Evolutionary conservation across 2,113 vertebrate species (phyloP).

Genomic region (Mionectes macconnelli): DNA sequence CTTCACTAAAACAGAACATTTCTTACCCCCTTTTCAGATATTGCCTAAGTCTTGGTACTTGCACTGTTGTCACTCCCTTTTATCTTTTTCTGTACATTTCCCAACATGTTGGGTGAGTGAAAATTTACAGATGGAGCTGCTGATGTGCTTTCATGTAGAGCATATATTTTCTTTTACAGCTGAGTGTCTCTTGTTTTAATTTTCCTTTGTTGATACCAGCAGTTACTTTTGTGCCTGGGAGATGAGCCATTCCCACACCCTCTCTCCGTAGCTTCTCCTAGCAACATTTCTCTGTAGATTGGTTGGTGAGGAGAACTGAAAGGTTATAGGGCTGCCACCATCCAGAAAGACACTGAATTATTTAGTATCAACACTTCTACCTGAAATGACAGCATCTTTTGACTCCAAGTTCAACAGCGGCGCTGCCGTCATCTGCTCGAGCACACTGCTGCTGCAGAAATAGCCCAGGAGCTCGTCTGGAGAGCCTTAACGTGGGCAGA

Average conservation of each 20-base stretch:
- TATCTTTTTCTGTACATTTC: slow-evolving; percentile 32
- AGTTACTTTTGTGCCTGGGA: slow-evolving; percentile 20
- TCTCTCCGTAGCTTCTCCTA: slow-evolving; percentile 13
- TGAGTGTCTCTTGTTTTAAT: slow-evolving; percentile 16
- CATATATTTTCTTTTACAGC: slow-evolving; percentile 37
- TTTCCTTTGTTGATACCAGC: slow-evolving; percentile 21
- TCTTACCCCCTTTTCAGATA: slow-evolving; percentile 24
- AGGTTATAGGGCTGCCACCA: background rate
- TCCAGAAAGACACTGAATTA: slow-evolving; percentile 42
- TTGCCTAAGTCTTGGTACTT: background rate
- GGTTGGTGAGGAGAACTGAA: slow-evolving; percentile 10
- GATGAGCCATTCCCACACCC: background rate
- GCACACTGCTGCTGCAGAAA: background rate
- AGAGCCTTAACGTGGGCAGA: background rate
- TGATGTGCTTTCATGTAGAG: slow-evolving; percentile 42
- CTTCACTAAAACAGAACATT: slow-evolving; percentile 34
- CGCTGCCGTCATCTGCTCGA: background rate
- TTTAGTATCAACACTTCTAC: background rate
- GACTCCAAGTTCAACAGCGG: background rate
- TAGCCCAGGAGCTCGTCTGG: background rate
- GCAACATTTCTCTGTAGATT: slow-evolving; percentile 32
- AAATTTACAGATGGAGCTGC: slow-evolving; percentile 25
- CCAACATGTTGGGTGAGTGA: background rate
- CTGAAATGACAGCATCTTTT: background rate
- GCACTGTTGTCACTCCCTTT: slow-evolving; percentile 7